phyloP scores from a whole-genome alignment of 2,888 invertebrate species.

The Cephus sareptanus region DNA sequence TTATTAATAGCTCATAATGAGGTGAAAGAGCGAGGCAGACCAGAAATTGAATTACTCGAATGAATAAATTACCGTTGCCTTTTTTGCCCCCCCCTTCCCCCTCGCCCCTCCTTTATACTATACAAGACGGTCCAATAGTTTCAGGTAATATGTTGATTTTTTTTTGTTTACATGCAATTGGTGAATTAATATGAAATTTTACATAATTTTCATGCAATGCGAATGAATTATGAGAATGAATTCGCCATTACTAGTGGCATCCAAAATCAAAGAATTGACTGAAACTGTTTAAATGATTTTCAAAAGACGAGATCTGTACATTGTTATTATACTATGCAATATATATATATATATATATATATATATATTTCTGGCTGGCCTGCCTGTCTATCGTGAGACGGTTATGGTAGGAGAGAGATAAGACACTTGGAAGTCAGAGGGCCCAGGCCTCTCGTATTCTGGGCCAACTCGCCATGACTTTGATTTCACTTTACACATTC shows the following conservation, averaged over 20 bases:
- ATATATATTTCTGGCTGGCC: constrained; percentile 26
- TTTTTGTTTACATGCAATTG: background rate
- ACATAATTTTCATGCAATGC: background rate
- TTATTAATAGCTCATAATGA: constrained; percentile 53
- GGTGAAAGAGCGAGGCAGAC: constrained; percentile 53
- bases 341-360: constrained; percentile 3
- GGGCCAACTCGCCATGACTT: constrained; percentile 53
- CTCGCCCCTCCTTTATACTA: background rate
- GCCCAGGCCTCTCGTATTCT: constrained; percentile 46
- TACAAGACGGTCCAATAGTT: background rate
- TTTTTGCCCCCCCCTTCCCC: too few relatives aligned
- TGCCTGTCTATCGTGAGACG: constrained; percentile 53
- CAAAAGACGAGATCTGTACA: background rate
- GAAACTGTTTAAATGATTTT: background rate
- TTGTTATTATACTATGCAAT: background rate
- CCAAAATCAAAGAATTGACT: background rate
- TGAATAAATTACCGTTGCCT: background rate
- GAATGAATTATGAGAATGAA: background rate
- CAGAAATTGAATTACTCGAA: constrained; percentile 33
- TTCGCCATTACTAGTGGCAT: background rate
- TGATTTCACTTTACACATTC: constrained; percentile 45
- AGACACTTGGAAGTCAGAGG: constrained; percentile 62
- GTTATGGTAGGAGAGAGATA: constrained; percentile 54
- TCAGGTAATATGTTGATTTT: background rate
- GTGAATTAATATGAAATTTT: background rate